phyloP scores from a whole-genome alignment of 2,113 vertebrate genomes.

The Tympanuchus pallidicinctus region DNA sequence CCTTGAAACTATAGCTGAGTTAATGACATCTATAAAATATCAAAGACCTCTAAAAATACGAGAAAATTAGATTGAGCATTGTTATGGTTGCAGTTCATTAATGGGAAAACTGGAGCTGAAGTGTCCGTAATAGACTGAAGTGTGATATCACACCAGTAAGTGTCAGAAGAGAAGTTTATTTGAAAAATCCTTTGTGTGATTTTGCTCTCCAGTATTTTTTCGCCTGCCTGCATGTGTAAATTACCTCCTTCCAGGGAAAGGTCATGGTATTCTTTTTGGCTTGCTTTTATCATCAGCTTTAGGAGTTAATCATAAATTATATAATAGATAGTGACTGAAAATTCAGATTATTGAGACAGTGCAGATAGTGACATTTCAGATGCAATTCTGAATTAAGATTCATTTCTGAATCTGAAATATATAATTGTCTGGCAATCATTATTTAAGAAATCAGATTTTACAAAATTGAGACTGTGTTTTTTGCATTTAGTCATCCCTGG shows the following conservation, averaged over 20 bases:
- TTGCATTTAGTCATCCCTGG: neutral
- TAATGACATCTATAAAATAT: neutral
- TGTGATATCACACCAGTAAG: neutral
- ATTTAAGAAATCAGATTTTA: neutral
- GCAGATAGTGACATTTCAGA: neutral
- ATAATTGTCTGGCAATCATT: neutral
- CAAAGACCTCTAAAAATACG: neutral
- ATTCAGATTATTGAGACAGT: neutral
- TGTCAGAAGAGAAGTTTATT: neutral
- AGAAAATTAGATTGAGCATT: neutral
- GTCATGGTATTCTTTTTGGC: neutral
- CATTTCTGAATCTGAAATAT: neutral
- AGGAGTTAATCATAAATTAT: neutral
- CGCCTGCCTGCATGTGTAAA: neutral
- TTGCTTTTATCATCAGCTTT: neutral
- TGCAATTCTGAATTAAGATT: neutral
- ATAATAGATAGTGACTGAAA: neutral
- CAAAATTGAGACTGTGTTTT: neutral
- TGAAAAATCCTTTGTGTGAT: neutral
- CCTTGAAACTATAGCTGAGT: neutral
- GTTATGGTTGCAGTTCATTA: neutral
- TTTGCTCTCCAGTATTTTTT: neutral
- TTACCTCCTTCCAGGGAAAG: neutral
- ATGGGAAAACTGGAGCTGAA: neutral
- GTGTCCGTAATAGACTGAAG: neutral